Evolutionary conservation across 2,113 vertebrate genomes (phyloP).

Genomic region (Mixornis gularis): DNA sequence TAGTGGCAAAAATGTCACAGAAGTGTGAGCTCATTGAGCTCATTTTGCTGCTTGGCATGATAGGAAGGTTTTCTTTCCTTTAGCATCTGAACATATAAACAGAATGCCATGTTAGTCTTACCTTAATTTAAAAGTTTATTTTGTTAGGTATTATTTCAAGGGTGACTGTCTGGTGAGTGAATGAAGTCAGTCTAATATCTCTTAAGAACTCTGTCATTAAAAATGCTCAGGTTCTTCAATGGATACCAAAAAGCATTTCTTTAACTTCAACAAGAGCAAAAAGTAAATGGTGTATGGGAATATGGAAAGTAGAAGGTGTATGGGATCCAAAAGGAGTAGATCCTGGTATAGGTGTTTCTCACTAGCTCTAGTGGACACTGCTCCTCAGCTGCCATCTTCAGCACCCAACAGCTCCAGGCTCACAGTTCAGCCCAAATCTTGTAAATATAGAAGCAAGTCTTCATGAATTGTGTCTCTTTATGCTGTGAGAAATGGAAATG

Average conservation of each 20-base stretch:
- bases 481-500: not conserved
- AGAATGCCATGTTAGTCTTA: not conserved
- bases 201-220: not conserved
- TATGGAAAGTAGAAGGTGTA: not conserved
- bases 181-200: not conserved
- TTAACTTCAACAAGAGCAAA: not conserved
- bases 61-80: not conserved
- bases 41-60: not conserved
- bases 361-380: not conserved
- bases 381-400: not conserved
- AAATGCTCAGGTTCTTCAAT: not conserved
- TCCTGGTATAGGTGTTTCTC: accelerated
- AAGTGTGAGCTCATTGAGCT: not conserved
- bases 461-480: not conserved
- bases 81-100: not conserved
- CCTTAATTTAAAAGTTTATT: not conserved
- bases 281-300: no score
- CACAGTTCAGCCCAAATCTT: not conserved
- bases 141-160: not conserved
- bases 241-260: not conserved
- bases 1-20: not conserved
- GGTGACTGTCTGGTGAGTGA: not conserved
- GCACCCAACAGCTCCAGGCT: not conserved
- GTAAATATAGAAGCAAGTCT: not conserved
- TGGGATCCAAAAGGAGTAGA: not conserved